A percentile compares a stretch with the other conserved stretches of the same genome.
Evolutionary conservation across 2,113 vertebrate genomes (phyloP).

Genomic region (Agapornis roseicollis): DNA sequence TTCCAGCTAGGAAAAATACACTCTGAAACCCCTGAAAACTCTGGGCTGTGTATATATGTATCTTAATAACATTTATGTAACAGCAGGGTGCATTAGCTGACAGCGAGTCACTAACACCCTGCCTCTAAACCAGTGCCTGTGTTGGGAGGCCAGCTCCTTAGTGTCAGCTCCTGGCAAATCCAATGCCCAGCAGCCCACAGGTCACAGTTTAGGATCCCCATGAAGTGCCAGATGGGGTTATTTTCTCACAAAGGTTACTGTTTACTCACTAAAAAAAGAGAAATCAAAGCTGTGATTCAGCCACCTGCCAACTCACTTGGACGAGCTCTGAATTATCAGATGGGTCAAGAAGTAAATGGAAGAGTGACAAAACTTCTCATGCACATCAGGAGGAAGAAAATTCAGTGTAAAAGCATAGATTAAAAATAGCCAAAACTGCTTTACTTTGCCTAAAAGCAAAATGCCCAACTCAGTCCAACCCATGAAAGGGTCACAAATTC

Average conservation of each 20-base stretch:
- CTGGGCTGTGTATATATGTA: not conserved
- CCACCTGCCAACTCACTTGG: constrained; percentile 13
- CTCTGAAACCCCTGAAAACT: not conserved
- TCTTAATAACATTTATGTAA: not conserved
- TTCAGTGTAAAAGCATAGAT: not conserved
- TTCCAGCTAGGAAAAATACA: not conserved
- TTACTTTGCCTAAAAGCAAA: not conserved
- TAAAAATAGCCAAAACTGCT: not conserved
- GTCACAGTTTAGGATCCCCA: not conserved
- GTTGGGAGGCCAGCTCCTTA: not conserved
- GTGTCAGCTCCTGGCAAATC: not conserved
- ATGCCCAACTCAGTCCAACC: not conserved
- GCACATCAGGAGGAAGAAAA: not conserved
- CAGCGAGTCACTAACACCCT: not conserved
- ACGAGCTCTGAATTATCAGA: not conserved
- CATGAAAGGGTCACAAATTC: not conserved
- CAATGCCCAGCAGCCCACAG: not conserved
- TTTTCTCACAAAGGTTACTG: constrained; percentile 33
- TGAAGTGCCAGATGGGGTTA: not conserved
- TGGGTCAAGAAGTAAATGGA: not conserved
- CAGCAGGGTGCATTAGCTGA: not conserved
- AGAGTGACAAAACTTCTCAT: not conserved
- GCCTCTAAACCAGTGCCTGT: not conserved
- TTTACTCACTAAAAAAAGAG: not conserved
- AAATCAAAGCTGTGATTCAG: not conserved